Evolutionary conservation across 2,113 vertebrate genomes (phyloP), one percentile per base, ranked within the genome.

Genomic region (Cygnus buccinator): DNA sequence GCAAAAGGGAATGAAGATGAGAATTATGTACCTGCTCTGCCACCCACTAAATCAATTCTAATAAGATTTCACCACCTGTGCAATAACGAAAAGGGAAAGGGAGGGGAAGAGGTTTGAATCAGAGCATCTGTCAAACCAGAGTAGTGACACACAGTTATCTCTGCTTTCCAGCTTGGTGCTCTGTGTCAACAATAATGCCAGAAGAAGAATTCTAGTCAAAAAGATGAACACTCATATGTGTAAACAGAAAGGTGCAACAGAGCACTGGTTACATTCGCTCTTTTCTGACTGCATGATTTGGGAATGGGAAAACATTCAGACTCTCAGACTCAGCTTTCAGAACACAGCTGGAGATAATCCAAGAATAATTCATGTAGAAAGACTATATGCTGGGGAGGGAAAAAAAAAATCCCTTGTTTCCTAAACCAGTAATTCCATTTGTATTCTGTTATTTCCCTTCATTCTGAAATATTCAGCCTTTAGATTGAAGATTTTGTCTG

Each of bases 141-240:
- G 87, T 61, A 75, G 65, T 35, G 57, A 78, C 55, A 73, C 65
- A 37, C 2, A 6, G 25, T 94, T 94, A 94, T 97, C 91, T 96
- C 87, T 92, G 71, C 84, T 86, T 89, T 92, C 71, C 87, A 95
- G 90, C 81, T 61, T 90, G 70, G 57, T 71, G 78, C 35, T 91
- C 75, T 59, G 67, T 77, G 74, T 77, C 91, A 96, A 46, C 72
- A 90, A 46, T 15, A 89, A 79, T 55, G 65, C 46, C 43, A 63
- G 78, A 12, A 91, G 44, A 76, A 72, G 29, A 89, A 92, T 46
- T 59, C 54, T 77, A 61, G 66, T 90, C 57, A 63, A 48, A 89
- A 76, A 61, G 43, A 94, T 77, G 79, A 93, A 59, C 37, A 83
- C 46, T 74, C 18, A 11, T 13, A 52, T 3, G 5, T 5, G 21